Base-by-base conservation (phyloP, 2,888 invertebrate species). In the Pseudeuparius sepicola region DNA sequence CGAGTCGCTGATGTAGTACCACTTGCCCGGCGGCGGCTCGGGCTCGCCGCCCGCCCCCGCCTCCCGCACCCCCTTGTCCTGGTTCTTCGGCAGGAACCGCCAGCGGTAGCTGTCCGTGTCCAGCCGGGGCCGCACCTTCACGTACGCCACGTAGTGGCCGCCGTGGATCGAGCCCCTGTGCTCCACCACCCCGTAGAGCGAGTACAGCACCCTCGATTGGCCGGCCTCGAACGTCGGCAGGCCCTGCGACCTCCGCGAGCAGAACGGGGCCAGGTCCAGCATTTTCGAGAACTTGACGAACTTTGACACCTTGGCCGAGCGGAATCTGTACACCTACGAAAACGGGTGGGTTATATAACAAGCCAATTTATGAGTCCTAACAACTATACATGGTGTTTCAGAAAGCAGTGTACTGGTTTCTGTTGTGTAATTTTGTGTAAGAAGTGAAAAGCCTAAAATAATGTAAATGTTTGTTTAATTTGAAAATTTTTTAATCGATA, bases 1-100 rank as follows among this genome's bases (percentile, higher is more conserved):
- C 38, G 84, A 83, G 65, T 97, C 97, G 37, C 93, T 93, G 31
- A 93, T 80, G 57, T 84, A 84, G 66, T 84, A 97, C 97, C 97
- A 97, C 52, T 78, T 79, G 7, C 88, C 88, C 2, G 72, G 60
- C 2, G 80, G 71, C 4, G 75, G 65, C 47, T 56, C 52, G 4
- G 60, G 58, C 17, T 57, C 57, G 12, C 53, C 52, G 1, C 62
- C 59, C 0, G 67, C 68, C 12, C 60, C 60, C 32, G 50, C 52
- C 7, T 59, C 54, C 26, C 53, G 52, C 35, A 66, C 67, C 1
- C 69, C 68, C 30, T 61, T 61, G 9, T 49, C 45, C 42, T 57
- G 61, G 42, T 57, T 59, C 41, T 57, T 58, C 18, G 82, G 80
- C 43, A 85, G 55, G 59, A 83, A 84, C 49, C 75, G 71, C 80